Percentiles rank a stretch among this genome's conserved stretches.
Conservation (phyloP, 2,888 invertebrate species). For the Globia sparganii region DNA sequence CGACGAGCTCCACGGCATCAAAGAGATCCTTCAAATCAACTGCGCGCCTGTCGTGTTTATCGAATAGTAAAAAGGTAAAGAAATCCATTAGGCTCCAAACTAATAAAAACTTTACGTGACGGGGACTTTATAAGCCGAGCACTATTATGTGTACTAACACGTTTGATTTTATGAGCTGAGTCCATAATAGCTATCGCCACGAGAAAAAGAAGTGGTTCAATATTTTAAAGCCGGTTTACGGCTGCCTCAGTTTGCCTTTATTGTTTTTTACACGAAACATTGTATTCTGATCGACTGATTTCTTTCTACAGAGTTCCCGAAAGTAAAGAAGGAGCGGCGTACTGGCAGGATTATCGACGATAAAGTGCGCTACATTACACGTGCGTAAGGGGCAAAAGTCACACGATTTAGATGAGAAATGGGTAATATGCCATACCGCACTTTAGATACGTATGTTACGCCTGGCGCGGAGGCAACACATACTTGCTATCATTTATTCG, state of each 20-base stretch:
- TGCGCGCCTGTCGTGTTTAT: conserved; percentile 70
- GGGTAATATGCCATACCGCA: conserved; percentile 77
- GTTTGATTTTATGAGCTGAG: conserved; percentile 73
- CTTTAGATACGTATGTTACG: conserved; percentile 72
- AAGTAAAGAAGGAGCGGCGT: conserved; percentile 69
- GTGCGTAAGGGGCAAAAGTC: conserved; percentile 79
- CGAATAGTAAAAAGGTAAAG: conserved; percentile 71
- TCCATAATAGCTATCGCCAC: conserved; percentile 71
- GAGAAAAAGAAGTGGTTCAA: conserved; percentile 77
- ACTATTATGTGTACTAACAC: conserved; percentile 66
- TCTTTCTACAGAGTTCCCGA: conserved; percentile 46
- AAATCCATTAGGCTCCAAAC: conserved; percentile 73
- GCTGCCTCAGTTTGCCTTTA: conserved; percentile 71
- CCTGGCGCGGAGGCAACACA: conserved; percentile 62
- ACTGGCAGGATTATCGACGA: conserved; percentile 79
- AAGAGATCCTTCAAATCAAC: conserved; percentile 76
- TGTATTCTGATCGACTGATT: conserved; percentile 60
- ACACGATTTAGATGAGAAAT: conserved; percentile 84
- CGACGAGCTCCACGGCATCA: conserved; percentile 70
- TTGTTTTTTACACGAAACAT: conserved; percentile 78
- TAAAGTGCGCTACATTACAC: conserved; percentile 83
- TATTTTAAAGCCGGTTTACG: conserved; percentile 75
- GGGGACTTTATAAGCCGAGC: conserved; percentile 56
- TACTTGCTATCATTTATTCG: conserved; percentile 68
- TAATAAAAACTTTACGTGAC: conserved; percentile 74